phyloP scores from a whole-genome alignment of 2,113 vertebrate genomes.

The Elaphurus davidianus region DNA sequence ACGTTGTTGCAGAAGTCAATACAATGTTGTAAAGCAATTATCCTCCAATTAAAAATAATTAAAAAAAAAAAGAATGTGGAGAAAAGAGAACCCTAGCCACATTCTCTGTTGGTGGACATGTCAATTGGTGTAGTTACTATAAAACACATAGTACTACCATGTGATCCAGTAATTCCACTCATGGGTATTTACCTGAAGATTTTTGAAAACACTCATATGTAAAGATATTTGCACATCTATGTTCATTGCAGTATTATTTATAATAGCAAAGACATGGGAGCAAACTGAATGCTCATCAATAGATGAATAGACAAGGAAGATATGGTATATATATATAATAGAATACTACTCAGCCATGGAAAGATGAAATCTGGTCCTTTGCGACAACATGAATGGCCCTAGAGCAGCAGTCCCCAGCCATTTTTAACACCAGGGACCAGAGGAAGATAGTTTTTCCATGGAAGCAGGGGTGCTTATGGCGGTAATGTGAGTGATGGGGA shows the following conservation, averaged over 20 bases:
- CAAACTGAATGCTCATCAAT: not conserved
- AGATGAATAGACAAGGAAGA: not conserved
- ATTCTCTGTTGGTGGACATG: not conserved
- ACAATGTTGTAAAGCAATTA: not conserved
- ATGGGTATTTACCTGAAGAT: not conserved
- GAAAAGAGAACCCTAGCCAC: not conserved
- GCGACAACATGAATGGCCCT: not conserved
- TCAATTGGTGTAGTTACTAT: not conserved
- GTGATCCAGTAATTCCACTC: not conserved
- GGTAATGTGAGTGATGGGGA: not conserved
- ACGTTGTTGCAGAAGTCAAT: not conserved
- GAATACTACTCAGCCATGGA: not conserved
- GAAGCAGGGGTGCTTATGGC: rapidly evolving
- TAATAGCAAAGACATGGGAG: not conserved
- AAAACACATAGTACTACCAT: not conserved
- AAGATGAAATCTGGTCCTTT: not conserved
- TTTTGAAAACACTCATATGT: not conserved
- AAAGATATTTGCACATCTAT: not conserved
- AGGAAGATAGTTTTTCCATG: not conserved
- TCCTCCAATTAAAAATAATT: not conserved
- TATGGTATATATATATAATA: no score
- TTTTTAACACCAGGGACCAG: not conserved
- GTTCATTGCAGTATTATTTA: not conserved
- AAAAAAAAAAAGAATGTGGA: not conserved
- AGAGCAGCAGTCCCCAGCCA: not conserved